Base-by-base conservation (phyloP, 2,797 vertebrate genomes). In the Sebastes baramenuke region DNA sequence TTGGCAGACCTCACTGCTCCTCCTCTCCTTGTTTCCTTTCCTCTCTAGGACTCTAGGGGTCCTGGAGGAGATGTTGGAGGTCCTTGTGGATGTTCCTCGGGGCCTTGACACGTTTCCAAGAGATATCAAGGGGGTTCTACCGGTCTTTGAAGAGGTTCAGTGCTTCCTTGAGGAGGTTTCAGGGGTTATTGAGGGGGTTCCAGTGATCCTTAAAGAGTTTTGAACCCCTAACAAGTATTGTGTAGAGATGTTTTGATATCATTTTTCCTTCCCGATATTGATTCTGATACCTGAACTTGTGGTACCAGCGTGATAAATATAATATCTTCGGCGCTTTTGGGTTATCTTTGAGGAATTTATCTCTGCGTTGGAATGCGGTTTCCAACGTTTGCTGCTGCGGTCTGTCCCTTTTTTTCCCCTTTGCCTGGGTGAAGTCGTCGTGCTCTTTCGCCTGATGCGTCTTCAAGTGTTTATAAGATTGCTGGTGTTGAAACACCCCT, bases 1-100 rank as follows among this genome's bases (percentile, higher is more conserved):
- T 81, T 75, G 81, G 62, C 59, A 34, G 70, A 46, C 25, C 9
- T 55, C n/a, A 34, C 67, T 55, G 49, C 67, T 34, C 34, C 27
- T 59, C 30, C 60, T 62, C 30, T 65, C 22, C 13, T 9, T 7
- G 20, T 13, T 34, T 36, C 42, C n/a, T 29, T 25, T 24, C 49
- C 46, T 34, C 27, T 12, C 46, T 16, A 18, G 36, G 64, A 38
- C 60, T 62, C 62, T 27, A 11, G 38, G 6, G 18, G 66, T 49
- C 25, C 20, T 32, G 8, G 49, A 18, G 10, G 42, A 52, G 27
- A 4, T 29, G 5, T 22, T 3, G 1, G 5, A 67, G 64, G 64
- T 52, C 46, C 66, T 30, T 67, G 27, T 52, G 18, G 27, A 52
- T 54, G 42, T 22, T 68, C 24, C 65, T 36, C 11, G 3, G 64